phyloP scores from a whole-genome alignment of 2,888 invertebrate genomes.

The Sacculina carcini region DNA sequence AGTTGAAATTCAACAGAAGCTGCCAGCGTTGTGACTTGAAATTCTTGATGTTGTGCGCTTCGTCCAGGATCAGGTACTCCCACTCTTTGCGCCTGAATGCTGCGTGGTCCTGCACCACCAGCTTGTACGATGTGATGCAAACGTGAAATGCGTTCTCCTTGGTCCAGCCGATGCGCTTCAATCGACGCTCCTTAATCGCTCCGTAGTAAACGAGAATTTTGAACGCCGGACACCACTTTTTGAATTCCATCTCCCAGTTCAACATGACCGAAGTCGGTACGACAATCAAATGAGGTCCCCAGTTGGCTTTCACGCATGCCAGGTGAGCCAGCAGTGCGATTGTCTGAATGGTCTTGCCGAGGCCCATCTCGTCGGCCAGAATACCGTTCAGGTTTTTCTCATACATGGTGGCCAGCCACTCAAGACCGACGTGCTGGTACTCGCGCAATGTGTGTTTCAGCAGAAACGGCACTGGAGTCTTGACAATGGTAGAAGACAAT shows the following conservation, averaged over 20 bases:
- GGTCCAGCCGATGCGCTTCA: slow-evolving; percentile 71
- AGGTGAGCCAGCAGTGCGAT: slow-evolving; percentile 79
- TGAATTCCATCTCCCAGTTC: slow-evolving; percentile 99
- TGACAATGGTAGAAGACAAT: slow-evolving; percentile 68
- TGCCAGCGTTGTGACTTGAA: slow-evolving; percentile 99
- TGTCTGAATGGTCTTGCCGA: slow-evolving; percentile 91
- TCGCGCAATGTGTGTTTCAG: slow-evolving; percentile 69
- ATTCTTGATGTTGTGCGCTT: slow-evolving; percentile 98
- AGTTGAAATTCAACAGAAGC: slow-evolving; percentile 73
- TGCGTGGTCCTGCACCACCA: slow-evolving; percentile 94
- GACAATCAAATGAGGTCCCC: slow-evolving; percentile 97
- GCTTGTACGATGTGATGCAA: slow-evolving; percentile 89
- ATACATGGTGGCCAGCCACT: slow-evolving; percentile 91
- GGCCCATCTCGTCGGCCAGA: slow-evolving; percentile 86
- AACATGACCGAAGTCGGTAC: slow-evolving; percentile 98
- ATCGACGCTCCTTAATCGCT: slow-evolving; percentile 73
- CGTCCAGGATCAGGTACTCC: slow-evolving; percentile 92
- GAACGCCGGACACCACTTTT: slow-evolving; percentile 98
- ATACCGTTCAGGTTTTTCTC: slow-evolving; percentile 85
- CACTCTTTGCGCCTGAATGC: slow-evolving; percentile 90
- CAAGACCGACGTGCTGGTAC: slow-evolving; percentile 89
- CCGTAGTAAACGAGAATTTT: slow-evolving; percentile 98
- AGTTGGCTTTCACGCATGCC: slow-evolving; percentile 67
- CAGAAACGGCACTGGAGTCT: slow-evolving; percentile 74
- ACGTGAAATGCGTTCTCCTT: slow-evolving; percentile 95